Base-by-base conservation (phyloP, 2,888 invertebrate genomes). In the Eurytoma californica region DNA sequence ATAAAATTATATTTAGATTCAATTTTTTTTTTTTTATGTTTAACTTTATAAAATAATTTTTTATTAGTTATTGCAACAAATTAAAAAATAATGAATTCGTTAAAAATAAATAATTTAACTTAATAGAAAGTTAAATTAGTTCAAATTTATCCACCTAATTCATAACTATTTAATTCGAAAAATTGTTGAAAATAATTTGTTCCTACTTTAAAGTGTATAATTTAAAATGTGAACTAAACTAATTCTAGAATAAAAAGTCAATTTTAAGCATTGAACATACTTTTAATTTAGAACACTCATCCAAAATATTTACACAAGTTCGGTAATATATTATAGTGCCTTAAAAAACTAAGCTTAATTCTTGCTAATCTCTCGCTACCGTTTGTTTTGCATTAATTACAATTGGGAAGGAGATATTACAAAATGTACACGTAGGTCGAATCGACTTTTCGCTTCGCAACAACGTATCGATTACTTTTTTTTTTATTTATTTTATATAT, bases 281-380 rank as follows among this genome's bases (percentile, higher is more conserved):
- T 88, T 89, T 89, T 89, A 89, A 89, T 89, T 89, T 89, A 89
- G 87, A 88, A 87, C 87, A 89, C 88, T 88, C 88, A 87, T 89
- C 88, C 85, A 86, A 89, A 87, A 86, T 89, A 89, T 90, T 84
- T 89, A 89, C 88, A 88, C 80, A 83, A 86, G 84, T 85, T 87
- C 82, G 82, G 84, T 85, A 82, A 88, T 87, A 88, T 87, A 86
- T 87, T 88, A 88, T 87, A 88, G 85, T 84, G 85, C 82, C 86
- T 87, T 88, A 87, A 65, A 85, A 86, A 87, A 86, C 85, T 87
- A 88, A 82, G 80, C 82, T 84, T 84, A 85, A 85, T 84, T 86
- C 82, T 84, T 82, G 82, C 84, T 86, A 83, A 83, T 83, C 82
- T 82, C 80, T 83, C 82, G 79, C 78, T 82, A 83, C 81, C 84